phyloP scores from a whole-genome alignment of 1,140 invertebrate genomes.

The Leptopilina boulardi region DNA sequence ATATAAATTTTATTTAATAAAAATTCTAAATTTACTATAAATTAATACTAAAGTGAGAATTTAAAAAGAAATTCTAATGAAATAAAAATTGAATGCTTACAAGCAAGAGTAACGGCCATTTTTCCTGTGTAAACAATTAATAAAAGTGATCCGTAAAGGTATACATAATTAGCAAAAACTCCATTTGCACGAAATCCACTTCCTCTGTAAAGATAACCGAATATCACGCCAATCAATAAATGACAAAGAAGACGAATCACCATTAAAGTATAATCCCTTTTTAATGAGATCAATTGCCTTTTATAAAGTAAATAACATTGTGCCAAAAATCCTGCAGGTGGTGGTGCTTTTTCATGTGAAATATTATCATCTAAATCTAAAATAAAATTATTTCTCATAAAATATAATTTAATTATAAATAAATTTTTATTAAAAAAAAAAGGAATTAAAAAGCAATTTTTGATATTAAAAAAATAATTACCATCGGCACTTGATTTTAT shows the following conservation, averaged over 20 bases:
- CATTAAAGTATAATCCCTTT: slow-evolving; percentile 79
- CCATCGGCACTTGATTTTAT: slow-evolving; percentile 58
- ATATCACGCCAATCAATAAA: slow-evolving; percentile 88
- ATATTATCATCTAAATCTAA: slow-evolving; percentile 31
- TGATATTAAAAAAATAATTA: slow-evolving; percentile 38
- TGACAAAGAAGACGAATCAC: slow-evolving; percentile 88
- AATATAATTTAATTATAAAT: no score
- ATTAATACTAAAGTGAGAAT: no score
- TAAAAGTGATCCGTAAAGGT: slow-evolving; percentile 92
- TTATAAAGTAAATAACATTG: slow-evolving; percentile 74
- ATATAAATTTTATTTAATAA: no score
- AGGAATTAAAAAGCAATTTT: no score
- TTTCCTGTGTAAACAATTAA: slow-evolving; percentile 95
- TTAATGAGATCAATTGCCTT: slow-evolving; percentile 69
- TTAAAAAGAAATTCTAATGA: no score
- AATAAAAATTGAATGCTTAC: slow-evolving; percentile 82
- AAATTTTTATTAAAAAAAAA: no score
- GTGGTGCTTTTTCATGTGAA: slow-evolving; percentile 56
- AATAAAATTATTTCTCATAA: neutral
- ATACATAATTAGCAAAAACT: slow-evolving; percentile 93
- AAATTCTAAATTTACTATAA: no score
- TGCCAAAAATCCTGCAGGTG: slow-evolving; percentile 68
- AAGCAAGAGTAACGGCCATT: slow-evolving; percentile 96
- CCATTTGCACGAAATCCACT: slow-evolving; percentile 91
- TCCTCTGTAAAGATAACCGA: slow-evolving; percentile 91